Base-by-base conservation (phyloP, 2,113 vertebrate species). In the Hepsetus odoe region DNA sequence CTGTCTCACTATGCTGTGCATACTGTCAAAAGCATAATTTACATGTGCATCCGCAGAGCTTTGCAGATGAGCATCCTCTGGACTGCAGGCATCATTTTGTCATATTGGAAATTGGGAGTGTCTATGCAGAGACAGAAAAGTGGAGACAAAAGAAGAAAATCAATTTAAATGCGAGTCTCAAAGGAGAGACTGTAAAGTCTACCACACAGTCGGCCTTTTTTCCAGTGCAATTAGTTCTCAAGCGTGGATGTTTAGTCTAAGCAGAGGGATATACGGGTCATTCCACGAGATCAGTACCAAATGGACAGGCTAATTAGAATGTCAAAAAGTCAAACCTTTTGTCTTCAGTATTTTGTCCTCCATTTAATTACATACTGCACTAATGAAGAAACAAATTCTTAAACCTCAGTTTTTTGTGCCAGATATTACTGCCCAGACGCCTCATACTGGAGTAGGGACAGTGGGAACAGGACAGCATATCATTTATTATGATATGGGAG, bases 1-100 rank as follows among this genome's bases (percentile, higher is more conserved):
- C 79, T 67, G 72, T 87, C 44, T 88, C 83, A 86, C 32, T 88
- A 82, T 85, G 85, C 80, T 87, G 85, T 82, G 82, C 71, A 90
- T 88, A 88, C 85, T 85, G 85, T 90, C 82, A 84, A 88, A 89
- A 88, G 89, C 89, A 86, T 87, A 90, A 91, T 91, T 91, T 90
- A 88, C 87, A 91, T 91, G 86, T 86, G 87, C 90, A 89, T 90
- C 88, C 87, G 85, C 79, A 88, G 88, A 89, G 87, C 86, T 89
- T 88, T 90, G 87, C 87, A 89, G 88, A 87, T 79, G 88, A 82
- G 86, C 83, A 66, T 79, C 83, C 84, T 89, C 86, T 86, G 76
- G 80, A 83, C 84, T 86, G 30, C 70, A 72, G 74, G 83, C 80
- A 89, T 84, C 86, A 85, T 90, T 90, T 68, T 76, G 56, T 79